Base-by-base conservation (phyloP, 2,888 invertebrate genomes). In the Xanthorhoe designata region DNA sequence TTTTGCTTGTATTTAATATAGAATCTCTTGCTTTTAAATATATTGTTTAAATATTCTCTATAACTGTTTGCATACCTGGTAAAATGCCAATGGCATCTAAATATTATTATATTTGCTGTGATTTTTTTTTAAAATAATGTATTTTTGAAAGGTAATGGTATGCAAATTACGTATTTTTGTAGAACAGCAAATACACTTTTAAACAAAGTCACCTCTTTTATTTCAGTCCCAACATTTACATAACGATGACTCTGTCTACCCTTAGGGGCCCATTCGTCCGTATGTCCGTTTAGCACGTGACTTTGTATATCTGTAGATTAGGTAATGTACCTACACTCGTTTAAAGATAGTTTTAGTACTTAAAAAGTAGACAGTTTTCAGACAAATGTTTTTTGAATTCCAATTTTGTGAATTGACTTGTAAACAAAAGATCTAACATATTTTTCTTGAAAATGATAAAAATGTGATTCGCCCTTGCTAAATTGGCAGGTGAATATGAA, bases 121-220 rank as follows among this genome's bases (percentile, higher is more conserved):
- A 82, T 83, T 81, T 69, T 68, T 66, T 68, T 35, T 29, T 68
- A 69, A 70, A 62, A 81, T 80, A 75, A 83, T 80, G 73, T 88
- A 89, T 90, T n/a, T n/a, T n/a, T n/a, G n/a, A n/a, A n/a, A n/a
- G n/a, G n/a, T n/a, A n/a, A n/a, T n/a, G n/a, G n/a, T n/a, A n/a
- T n/a, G n/a, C n/a, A 70, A 62, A 81, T 80, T 75, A 83, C 80
- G 73, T 88, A 89, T 90, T 90, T 90, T 90, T 90, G 80, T 88
- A 75, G 77, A 64, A 81, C 68, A 72, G 71, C 71, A 79, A 89
- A 89, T 87, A 87, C 83, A 88, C 78, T 84, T 84, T 84, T 72
- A 73, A 78, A 75, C 70, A 75, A 73, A 76, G 57, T 49, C 52
- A 59, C 42, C 3, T 51, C 19, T 71, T 68, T 82, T 79, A 68